Evolutionary conservation across 2,888 invertebrate species (phyloP).

Genomic region (Plagiodera versicolora): DNA sequence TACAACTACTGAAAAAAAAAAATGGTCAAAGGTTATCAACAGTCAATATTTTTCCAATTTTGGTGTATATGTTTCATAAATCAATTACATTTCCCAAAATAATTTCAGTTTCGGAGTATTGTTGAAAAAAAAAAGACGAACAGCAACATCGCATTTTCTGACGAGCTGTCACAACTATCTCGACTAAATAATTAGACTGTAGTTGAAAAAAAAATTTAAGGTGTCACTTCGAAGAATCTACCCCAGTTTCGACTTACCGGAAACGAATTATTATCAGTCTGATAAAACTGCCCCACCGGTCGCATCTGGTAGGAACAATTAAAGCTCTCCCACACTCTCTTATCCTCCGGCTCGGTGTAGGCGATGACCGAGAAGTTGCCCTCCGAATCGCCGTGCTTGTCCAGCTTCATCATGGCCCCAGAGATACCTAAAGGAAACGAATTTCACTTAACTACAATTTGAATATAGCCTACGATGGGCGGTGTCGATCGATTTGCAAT

Average conservation of each 20-base stretch:
- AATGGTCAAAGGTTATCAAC: too few relatives aligned
- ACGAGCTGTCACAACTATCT: too few relatives aligned
- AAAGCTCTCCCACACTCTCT: slow-evolving; percentile 60
- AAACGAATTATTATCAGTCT: slow-evolving; percentile 62
- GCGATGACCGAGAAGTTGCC: slow-evolving; percentile 96
- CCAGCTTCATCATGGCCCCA: slow-evolving; percentile 89
- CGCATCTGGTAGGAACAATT: slow-evolving; percentile 78
- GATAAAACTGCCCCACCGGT: slow-evolving; percentile 82
- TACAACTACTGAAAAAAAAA: too few relatives aligned
- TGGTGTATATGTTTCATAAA: too few relatives aligned
- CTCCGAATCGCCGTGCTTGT: slow-evolving; percentile 92
- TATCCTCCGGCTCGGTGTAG: slow-evolving; percentile 58
- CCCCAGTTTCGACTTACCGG: slow-evolving; percentile 77
- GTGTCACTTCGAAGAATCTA: too few relatives aligned
- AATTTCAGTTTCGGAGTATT: too few relatives aligned
- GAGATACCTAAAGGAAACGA: slow-evolving; percentile 75
- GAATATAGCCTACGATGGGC: not conserved
- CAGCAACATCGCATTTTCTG: too few relatives aligned
- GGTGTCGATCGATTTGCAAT: not conserved
- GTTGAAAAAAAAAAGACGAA: too few relatives aligned
- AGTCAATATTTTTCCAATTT: too few relatives aligned
- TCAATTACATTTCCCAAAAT: too few relatives aligned
- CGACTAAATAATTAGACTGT: too few relatives aligned
- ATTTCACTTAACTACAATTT: not conserved
- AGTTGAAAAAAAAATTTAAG: too few relatives aligned